These are phyloP conservation scores for Neosilurus mollespiculum DNA, from an alignment of 2,797 vertebrate species.

Conservation along the genomic window DNA sequence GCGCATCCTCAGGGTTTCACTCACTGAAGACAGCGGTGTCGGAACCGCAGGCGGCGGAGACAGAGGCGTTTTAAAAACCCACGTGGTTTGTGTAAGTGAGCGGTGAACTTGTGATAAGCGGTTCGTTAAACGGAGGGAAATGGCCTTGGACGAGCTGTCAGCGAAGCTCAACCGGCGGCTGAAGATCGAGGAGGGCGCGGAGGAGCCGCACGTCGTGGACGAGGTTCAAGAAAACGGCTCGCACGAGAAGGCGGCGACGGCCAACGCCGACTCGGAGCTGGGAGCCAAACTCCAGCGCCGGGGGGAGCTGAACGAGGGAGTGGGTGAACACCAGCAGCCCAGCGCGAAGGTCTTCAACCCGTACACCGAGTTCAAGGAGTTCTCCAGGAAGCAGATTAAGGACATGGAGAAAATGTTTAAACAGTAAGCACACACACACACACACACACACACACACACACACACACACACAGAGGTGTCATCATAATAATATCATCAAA, in stretches of 20 bases:
- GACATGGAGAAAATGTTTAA: conserved; percentile 95
- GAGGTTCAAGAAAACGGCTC: conserved; percentile 58
- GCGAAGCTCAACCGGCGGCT: conserved; percentile 82
- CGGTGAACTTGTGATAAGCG: conserved; percentile 26
- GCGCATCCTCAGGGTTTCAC: conserved; percentile 36
- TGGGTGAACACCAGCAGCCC: conserved; percentile 72
- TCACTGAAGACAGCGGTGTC: neutral
- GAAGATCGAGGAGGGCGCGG: conserved; percentile 74
- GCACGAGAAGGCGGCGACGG: conserved; percentile 63
- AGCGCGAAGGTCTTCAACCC: conserved; percentile 88
- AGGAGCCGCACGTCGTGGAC: conserved; percentile 65
- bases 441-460: conserved; percentile 41
- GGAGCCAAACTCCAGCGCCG: conserved; percentile 79
- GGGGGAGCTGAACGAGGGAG: conserved; percentile 79
- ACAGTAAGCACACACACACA: conserved; percentile 75
- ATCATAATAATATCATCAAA: too few species aligned
- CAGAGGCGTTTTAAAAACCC: neutral
- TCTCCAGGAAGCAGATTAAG: conserved; percentile 91
- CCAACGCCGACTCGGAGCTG: conserved; percentile 77
- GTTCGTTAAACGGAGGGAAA: conserved; percentile 56
- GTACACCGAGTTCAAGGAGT: conserved; percentile 93
- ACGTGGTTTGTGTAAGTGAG: conserved; percentile 40
- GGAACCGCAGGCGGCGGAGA: conserved; percentile 33
- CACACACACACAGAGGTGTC: neutral
- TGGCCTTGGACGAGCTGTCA: conserved; percentile 87